Base-by-base conservation (phyloP, 2,797 vertebrate species). In the Scleropages formosus region DNA sequence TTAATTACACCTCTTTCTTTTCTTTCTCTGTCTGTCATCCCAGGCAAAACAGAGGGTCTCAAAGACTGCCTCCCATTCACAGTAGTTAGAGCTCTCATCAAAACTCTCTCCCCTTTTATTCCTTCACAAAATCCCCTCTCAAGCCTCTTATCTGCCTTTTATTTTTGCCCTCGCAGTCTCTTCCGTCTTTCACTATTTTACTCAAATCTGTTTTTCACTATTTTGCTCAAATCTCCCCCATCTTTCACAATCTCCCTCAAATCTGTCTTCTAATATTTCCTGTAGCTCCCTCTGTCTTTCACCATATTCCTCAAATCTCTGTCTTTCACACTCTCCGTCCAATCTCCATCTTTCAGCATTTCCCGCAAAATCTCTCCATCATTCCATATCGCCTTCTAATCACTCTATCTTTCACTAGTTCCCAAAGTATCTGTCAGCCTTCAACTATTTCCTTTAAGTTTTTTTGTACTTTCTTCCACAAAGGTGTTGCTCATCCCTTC, bases 1-100 rank as follows among this genome's bases (percentile, higher is more conserved):
- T 98, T 96, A 98, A 97, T 98, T 97, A 95, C 85, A 88, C 87
- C 90, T 90, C 92, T 92, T 90, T 85, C 86, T 93, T 92, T 88
- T 92, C 59, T 22, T 16, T 83, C 80, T 86, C 85, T 83, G 83
- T 86, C 82, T 80, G 82, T 80, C 84, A 81, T 84, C 83, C 88
- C 80, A 81, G 82, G 86, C 86, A 87, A 87, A 90, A 88, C 85
- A 88, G 73, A 74, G 80, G 81, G 76, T 92, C 92, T 91, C 88
- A 92, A 91, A 92, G 94, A 93, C 92, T 89, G 90, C 89, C 81
- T 73, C 74, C 78, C 80, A 80, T 87, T 85, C 82, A 65, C 76
- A 83, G 80, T 77, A 79, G 80, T 83, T 83, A 82, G 56, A 69
- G 75, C 80, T 81, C 80, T 84, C 81, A 80, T 82, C 86, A 80